Evolutionary conservation across 2,113 vertebrate species (phyloP).

Genomic region (Peromyscus polionotus): DNA sequence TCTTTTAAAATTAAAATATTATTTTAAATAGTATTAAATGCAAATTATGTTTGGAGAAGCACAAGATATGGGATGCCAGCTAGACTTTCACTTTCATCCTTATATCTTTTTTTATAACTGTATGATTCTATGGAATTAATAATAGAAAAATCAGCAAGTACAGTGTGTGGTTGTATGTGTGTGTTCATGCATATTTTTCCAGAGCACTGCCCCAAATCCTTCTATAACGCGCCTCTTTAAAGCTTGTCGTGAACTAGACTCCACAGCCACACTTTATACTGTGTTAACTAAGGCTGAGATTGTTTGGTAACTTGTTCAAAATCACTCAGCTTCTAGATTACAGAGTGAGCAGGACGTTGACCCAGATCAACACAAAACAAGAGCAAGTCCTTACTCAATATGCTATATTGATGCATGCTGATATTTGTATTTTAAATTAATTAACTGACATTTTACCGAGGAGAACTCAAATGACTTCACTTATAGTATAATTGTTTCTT

Average conservation of each 20-base stretch:
- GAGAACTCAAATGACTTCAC: neutral
- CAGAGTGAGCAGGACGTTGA: neutral
- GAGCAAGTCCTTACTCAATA: neutral
- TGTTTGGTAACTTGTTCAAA: neutral
- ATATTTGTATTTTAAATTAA: neutral
- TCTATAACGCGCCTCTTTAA: neutral
- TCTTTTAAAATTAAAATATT: neutral
- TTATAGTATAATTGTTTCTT: neutral
- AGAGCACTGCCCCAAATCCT: neutral
- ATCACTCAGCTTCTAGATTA: neutral
- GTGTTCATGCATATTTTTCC: neutral
- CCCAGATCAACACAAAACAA: neutral
- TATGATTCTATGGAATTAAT: neutral
- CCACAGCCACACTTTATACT: neutral
- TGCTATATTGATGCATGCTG: no score
- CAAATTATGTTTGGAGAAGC: neutral
- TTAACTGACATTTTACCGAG: neutral
- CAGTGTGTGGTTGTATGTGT: neutral
- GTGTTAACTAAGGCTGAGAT: neutral
- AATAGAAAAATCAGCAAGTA: neutral
- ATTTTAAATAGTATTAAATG: conserved; percentile 3
- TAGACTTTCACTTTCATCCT: conserved; percentile 7
- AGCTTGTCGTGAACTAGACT: neutral
- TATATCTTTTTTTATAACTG: neutral
- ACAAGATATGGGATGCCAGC: neutral